Evolutionary conservation across 92 coral and sea anemone species (phyloP).

Genomic region (Porites evermanni): DNA sequence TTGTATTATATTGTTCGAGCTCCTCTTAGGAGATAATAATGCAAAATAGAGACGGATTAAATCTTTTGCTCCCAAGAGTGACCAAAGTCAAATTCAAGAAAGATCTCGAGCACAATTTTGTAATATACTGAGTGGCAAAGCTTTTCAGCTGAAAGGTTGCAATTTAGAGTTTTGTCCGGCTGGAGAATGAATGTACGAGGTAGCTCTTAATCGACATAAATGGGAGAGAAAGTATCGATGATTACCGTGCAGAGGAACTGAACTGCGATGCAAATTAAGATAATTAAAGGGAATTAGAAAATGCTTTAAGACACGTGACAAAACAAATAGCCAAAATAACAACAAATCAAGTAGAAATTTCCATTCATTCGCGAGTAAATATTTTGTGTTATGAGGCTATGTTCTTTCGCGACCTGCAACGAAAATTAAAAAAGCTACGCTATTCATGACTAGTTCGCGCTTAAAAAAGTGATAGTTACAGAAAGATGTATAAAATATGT

Average conservation of each 20-base stretch:
- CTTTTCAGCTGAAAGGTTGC: too few relatives aligned
- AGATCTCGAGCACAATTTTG: too few relatives aligned
- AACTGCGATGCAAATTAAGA: background rate
- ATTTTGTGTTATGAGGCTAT: background rate
- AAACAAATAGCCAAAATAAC: background rate
- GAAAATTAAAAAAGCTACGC: background rate
- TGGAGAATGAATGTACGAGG: too few relatives aligned
- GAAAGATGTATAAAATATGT: background rate
- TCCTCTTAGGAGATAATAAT: background rate
- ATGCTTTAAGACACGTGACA: background rate
- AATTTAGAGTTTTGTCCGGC: too few relatives aligned
- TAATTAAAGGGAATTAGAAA: background rate
- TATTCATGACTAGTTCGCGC: background rate
- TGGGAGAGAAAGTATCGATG: background rate
- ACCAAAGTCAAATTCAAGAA: too few relatives aligned
- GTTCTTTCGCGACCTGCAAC: background rate
- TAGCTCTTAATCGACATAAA: too few relatives aligned
- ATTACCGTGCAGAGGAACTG: conserved; percentile 1
- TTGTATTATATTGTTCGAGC: conserved; percentile 1
- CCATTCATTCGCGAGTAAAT: background rate
- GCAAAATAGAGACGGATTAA: background rate
- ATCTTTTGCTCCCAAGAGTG: too few relatives aligned
- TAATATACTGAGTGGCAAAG: too few relatives aligned
- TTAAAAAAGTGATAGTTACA: background rate
- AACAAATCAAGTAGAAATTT: conserved; percentile 1